Percentiles rank a stretch among this genome's conserved stretches.
These are phyloP conservation scores for Campoplex nolae DNA, from an alignment of 2,888 invertebrate species.

Conservation along the genomic window DNA sequence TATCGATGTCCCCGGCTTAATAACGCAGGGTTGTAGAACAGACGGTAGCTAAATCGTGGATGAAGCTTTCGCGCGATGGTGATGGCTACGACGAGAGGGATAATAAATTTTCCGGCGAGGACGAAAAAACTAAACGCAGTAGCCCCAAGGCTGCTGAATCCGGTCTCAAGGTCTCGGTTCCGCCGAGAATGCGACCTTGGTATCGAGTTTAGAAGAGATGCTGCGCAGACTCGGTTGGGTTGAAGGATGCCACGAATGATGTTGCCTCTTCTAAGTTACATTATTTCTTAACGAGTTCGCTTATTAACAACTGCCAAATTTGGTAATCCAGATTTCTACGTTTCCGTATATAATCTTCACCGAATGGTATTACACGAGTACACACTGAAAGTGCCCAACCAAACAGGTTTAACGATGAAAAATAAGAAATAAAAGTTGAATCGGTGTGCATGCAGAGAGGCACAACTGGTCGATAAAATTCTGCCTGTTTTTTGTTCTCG, in stretches of 20 bases:
- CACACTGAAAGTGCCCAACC: not conserved
- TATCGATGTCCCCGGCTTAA: conserved; percentile 1
- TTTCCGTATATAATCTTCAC: not conserved
- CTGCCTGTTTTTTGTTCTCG: conserved; percentile 30
- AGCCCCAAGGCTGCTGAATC: conserved; percentile 66
- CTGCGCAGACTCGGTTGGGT: conserved; percentile 38
- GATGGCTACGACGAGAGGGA: conserved; percentile 34
- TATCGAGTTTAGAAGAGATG: conserved; percentile 67
- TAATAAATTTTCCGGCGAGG: conserved; percentile 65
- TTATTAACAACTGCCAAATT: not conserved
- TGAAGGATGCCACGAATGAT: conserved; percentile 34
- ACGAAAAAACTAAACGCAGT: conserved; percentile 66
- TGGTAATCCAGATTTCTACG: not conserved
- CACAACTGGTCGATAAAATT: conserved; percentile 24
- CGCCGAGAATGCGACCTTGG: conserved; percentile 69
- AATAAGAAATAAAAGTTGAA: not conserved
- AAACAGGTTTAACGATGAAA: not conserved
- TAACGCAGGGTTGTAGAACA: conserved; percentile 13
- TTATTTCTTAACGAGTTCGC: conserved; percentile 5
- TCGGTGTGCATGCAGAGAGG: not conserved
- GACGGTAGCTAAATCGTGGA: conserved; percentile 43
- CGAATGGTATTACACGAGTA: not conserved
- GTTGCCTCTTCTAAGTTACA: conserved; percentile 17
- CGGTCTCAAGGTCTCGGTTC: conserved; percentile 69
- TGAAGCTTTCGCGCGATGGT: conserved; percentile 30